phyloP scores from a whole-genome alignment of 2,113 vertebrate genomes.

The Peromyscus polionotus region DNA sequence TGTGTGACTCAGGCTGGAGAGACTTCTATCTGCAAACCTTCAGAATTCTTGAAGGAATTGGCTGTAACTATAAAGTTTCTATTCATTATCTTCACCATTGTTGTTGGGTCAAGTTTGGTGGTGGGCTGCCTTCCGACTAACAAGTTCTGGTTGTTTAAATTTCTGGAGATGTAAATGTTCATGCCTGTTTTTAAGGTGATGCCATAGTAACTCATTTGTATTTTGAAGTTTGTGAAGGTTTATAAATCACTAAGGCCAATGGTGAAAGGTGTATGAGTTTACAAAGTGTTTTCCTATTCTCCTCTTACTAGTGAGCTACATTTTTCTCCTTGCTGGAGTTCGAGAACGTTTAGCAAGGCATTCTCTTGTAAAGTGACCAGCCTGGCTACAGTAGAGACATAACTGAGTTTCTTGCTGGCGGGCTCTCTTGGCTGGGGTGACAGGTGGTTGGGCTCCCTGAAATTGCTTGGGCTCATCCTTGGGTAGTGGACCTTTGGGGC shows the following conservation, averaged over 20 bases:
- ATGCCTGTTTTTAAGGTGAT: background rate
- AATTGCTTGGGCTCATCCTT: constrained; percentile 41
- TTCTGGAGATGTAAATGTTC: constrained; percentile 23
- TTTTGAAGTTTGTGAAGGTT: constrained; percentile 24
- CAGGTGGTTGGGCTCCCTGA: constrained; percentile 29
- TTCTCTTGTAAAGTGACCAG: constrained; percentile 71
- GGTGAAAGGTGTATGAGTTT: constrained; percentile 24
- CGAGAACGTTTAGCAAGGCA: constrained; percentile 74
- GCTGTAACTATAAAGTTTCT: background rate
- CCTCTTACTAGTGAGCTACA: constrained; percentile 41
- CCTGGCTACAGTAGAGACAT: constrained; percentile 68
- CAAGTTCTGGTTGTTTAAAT: background rate
- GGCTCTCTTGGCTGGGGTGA: constrained; percentile 67
- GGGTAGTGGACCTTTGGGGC: background rate
- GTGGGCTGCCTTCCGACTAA: background rate
- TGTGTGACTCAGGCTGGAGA: background rate
- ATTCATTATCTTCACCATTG: constrained; percentile 26
- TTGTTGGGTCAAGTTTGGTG: background rate
- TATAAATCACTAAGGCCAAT: constrained; percentile 54
- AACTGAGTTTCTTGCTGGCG: constrained; percentile 64
- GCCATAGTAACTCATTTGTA: background rate
- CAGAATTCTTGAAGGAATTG: background rate
- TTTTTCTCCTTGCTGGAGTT: constrained; percentile 54
- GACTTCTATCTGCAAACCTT: constrained; percentile 21
- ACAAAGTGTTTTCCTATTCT: background rate